Base-by-base conservation (phyloP, 1,140 invertebrate species). In the Acromyrmex charruanus region DNA sequence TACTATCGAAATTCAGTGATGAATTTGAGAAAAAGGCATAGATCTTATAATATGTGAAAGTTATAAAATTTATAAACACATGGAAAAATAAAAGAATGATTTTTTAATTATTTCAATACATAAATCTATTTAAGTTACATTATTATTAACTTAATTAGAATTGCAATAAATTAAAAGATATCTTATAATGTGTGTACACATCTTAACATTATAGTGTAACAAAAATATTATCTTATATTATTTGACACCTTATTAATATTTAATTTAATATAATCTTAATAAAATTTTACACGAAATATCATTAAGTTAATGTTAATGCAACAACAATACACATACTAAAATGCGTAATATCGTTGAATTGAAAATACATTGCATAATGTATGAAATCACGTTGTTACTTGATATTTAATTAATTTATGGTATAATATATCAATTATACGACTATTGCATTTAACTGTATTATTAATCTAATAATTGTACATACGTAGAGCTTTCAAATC, bases 321-420 rank as follows among this genome's bases (percentile, higher is more conserved):
- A 9, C 18, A 66, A 68, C 10, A 81, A 16, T 69, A 10, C 5
- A 18, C 18, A 10, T 16, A 18, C 25, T 81, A 39, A 81, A 81
- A 69, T 6, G 49, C 14, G 18, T 25, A 51, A 35, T 25, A 39
- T 39, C 12, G 39, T 31, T 31, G 28, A 31, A 25, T 58, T 7
- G 25, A 28, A n/a, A 49, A 65, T 65, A 31, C 51, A 81, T 59
- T 71, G 65, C 31, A 51, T 69, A 9, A 81, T 59, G 10, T 44
- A 61, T 44, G 51, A 55, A 58, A 35, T 6, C 35, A 14, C 16
- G 39, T 58, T 71, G 35, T 44, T 77, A 65, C 16, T 63, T 28
- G 21, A 81, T 58, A 71, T 71, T 81, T 71, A 71, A 71, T 81
- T 81, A 81, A 10, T 71, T 51, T 16, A 58, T 21, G 10, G 21